phyloP scores from a whole-genome alignment of 2,113 vertebrate genomes.

The Zapornia atra region DNA sequence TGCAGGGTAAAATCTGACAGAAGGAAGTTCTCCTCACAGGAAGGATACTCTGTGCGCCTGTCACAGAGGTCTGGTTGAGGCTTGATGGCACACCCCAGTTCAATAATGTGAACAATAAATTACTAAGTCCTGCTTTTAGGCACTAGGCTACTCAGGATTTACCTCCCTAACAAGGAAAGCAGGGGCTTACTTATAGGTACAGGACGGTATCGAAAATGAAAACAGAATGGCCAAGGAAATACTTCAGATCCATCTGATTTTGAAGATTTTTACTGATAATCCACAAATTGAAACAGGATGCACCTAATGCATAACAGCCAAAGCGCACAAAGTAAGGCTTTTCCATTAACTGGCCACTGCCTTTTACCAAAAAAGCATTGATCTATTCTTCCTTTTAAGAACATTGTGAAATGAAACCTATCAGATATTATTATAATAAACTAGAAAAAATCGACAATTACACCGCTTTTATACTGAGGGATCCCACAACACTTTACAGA shows the following conservation, averaged over 20 bases:
- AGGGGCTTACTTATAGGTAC: not conserved
- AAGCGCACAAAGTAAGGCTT: not conserved
- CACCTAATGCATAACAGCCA: not conserved
- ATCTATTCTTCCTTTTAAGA: not conserved
- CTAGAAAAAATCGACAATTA: not conserved
- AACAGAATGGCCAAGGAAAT: not conserved
- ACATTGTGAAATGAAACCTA: not conserved
- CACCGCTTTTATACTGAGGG: not conserved
- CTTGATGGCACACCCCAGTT: not conserved
- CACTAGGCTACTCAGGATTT: not conserved
- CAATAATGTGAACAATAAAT: conserved; percentile 11
- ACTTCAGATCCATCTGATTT: not conserved
- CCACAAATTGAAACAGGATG: not conserved
- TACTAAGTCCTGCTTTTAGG: not conserved
- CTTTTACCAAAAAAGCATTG: not conserved
- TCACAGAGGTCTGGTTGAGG: not conserved
- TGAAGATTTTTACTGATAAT: not conserved
- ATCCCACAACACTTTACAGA: not conserved
- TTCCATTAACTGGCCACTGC: not conserved
- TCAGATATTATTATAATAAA: not conserved
- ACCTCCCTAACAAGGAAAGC: not conserved
- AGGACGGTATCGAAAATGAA: not conserved
- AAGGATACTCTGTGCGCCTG: not conserved
- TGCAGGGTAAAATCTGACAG: not conserved
- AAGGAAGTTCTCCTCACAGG: not conserved